Evolutionary conservation across 2,113 vertebrate genomes (phyloP).

Genomic region (Procavia capensis): DNA sequence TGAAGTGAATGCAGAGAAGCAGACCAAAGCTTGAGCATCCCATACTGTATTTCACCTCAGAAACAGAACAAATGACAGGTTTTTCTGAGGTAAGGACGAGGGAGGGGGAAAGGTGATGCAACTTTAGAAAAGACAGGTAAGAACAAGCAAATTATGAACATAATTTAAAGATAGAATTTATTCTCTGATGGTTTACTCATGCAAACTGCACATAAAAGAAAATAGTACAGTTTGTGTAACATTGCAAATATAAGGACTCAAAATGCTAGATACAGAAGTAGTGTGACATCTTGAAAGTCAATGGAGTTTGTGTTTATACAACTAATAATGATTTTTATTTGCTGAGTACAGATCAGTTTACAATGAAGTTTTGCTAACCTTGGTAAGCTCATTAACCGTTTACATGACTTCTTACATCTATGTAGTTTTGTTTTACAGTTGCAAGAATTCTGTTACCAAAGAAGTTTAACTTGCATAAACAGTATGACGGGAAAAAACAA

Average conservation of each 20-base stretch:
- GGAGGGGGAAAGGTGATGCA: not conserved
- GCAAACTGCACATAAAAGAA: constrained; percentile 96
- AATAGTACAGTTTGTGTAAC: constrained; percentile 93
- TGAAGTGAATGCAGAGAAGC: not conserved
- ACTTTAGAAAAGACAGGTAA: constrained; percentile 69
- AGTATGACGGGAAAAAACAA: too few species aligned
- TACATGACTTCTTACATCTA: constrained; percentile 89
- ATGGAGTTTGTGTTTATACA: constrained; percentile 87
- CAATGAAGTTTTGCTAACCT: constrained; percentile 86
- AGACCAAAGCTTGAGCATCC: not conserved
- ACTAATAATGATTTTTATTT: constrained; percentile 86
- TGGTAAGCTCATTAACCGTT: constrained; percentile 86
- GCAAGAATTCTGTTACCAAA: constrained; percentile 87
- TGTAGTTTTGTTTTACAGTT: constrained; percentile 89
- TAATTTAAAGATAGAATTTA: constrained; percentile 95
- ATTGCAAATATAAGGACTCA: constrained; percentile 90
- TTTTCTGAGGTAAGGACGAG: constrained; percentile 15
- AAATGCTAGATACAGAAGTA: constrained; percentile 91
- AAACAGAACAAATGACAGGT: constrained; percentile 7
- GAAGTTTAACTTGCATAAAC: constrained; percentile 86
- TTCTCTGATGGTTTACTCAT: constrained; percentile 99
- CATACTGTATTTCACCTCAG: not conserved
- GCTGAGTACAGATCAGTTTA: constrained; percentile 87
- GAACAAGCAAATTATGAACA: constrained; percentile 87
- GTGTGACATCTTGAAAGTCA: constrained; percentile 88